Conservation (phyloP, 1,140 invertebrate genomes). For the Atta cephalotes region DNA sequence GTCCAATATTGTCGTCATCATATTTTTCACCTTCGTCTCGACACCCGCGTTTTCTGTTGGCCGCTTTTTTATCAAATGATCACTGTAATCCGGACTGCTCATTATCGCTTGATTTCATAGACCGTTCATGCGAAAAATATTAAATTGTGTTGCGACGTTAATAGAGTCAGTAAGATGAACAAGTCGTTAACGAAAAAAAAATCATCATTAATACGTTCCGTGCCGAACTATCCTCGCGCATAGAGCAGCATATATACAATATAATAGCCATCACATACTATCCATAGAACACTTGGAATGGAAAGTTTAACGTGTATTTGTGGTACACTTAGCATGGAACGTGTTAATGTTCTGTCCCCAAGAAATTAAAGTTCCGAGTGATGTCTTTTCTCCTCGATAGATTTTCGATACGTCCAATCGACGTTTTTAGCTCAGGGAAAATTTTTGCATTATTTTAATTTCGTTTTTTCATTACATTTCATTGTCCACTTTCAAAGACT, state of each 20-base stretch:
- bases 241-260: too few relatives aligned
- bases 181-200: background rate
- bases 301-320: too few relatives aligned
- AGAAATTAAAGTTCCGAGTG: background rate
- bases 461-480: background rate
- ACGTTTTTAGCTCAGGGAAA: constrained; percentile 22
- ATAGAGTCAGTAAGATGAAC: background rate
- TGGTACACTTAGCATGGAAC: too few relatives aligned
- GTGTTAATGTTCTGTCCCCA: background rate
- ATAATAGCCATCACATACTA: too few relatives aligned
- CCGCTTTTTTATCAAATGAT: constrained; percentile 16
- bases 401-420: background rate
- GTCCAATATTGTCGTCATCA: background rate
- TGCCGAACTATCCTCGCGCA: too few relatives aligned
- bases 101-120: background rate
- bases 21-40: background rate
- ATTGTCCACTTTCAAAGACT: background rate
- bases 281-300: too few relatives aligned
- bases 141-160: background rate
- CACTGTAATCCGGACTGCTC: constrained; percentile 11
- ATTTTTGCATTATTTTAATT: constrained; percentile 10
- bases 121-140: background rate
- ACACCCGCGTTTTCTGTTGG: background rate
- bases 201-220: too few relatives aligned
- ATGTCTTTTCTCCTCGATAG: background rate